Evolutionary conservation across 2,888 invertebrate genomes (phyloP).

Genomic region (Cerceris ruficornis): DNA sequence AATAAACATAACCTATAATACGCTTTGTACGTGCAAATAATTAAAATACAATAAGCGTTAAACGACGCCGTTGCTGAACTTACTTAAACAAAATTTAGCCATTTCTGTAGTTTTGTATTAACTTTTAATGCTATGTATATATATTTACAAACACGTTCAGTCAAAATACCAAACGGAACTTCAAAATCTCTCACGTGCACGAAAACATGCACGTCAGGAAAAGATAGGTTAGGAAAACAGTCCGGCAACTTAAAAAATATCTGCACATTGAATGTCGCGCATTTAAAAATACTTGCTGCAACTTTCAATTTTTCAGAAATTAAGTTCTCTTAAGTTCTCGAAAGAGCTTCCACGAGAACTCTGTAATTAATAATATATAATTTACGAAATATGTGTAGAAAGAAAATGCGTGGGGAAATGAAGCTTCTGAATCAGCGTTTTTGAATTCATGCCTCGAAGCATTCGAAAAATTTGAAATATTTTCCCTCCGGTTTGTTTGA

Average conservation of each 20-base stretch:
- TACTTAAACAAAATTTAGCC: constrained; percentile 82
- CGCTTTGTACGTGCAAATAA: neutral
- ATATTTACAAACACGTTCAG: neutral
- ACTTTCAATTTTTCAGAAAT: neutral
- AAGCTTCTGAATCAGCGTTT: no score
- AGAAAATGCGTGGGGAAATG: no score
- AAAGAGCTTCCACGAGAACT: no score
- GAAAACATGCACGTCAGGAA: neutral
- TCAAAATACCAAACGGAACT: neutral
- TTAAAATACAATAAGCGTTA: neutral
- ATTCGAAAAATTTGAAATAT: no score
- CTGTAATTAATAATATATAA: no score
- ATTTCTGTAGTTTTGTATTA: constrained; percentile 62
- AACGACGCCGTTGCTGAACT: constrained; percentile 59
- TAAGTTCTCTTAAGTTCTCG: no score
- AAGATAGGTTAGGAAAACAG: constrained; percentile 41
- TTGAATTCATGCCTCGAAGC: no score
- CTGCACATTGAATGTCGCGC: no score
- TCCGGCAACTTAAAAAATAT: constrained; percentile 11
- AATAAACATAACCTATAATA: constrained; percentile 43
- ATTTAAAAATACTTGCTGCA: no score
- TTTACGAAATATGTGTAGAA: no score
- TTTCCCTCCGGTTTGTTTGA: no score
- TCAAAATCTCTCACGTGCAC: constrained; percentile 29
- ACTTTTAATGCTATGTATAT: neutral